phyloP scores from a whole-genome alignment of 2,113 vertebrate species.

The Proteles cristata region DNA sequence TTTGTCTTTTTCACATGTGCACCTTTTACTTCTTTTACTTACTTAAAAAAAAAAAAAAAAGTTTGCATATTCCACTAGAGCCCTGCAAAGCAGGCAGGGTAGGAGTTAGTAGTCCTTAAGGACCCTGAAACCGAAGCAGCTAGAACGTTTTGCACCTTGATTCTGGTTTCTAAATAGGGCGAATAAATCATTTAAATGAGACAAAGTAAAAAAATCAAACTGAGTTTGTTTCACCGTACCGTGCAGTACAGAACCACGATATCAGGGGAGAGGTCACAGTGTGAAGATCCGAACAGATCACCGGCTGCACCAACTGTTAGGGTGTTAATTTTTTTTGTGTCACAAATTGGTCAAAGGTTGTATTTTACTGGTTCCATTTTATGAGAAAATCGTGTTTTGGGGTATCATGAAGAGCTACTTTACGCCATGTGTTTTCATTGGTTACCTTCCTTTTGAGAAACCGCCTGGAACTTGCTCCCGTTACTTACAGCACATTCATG shows the following conservation, averaged over 20 bases:
- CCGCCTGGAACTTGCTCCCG: neutral
- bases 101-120: neutral
- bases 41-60: neutral
- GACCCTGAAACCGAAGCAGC: neutral
- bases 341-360: neutral
- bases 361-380: neutral
- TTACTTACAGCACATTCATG: neutral
- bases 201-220: neutral
- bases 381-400: neutral
- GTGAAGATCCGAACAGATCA: neutral
- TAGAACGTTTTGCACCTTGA: neutral
- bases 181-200: neutral
- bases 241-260: neutral
- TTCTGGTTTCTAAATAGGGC: neutral
- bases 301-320: neutral
- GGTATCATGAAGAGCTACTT: neutral
- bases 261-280: neutral
- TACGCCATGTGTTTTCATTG: neutral
- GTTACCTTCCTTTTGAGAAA: neutral
- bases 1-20: too few relatives aligned
- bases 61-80: neutral
- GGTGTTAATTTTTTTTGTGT: neutral
- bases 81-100: neutral
- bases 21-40: neutral
- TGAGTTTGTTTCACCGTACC: neutral